These are phyloP conservation scores for Priocnemis perturbator DNA, from an alignment of 2,888 invertebrate genomes.

Conservation along the genomic window DNA sequence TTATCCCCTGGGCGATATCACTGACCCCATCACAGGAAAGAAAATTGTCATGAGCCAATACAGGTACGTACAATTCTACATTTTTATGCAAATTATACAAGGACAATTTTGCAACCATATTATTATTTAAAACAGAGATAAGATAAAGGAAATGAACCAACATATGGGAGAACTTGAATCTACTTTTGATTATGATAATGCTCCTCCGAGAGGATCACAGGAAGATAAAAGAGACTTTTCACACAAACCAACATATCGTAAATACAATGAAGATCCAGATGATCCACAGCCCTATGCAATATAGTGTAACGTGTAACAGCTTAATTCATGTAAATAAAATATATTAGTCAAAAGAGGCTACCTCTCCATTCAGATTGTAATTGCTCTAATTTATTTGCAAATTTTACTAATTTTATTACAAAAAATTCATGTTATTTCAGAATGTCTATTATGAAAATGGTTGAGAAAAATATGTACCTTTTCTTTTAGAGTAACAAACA, in stretches of 20 bases:
- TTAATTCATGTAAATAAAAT: constrained; percentile 8
- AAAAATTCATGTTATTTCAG: constrained; percentile 6
- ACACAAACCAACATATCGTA: constrained; percentile 85
- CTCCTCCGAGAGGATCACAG: constrained; percentile 87
- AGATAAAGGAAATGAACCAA: constrained; percentile 81
- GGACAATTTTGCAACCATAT: constrained; percentile 7
- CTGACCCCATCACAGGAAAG: constrained; percentile 90
- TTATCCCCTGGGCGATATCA: constrained; percentile 88
- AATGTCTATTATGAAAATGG: background rate
- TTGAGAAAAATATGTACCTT: constrained; percentile 4
- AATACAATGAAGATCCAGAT: constrained; percentile 86
- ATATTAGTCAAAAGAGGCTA: background rate
- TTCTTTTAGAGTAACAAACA: background rate
- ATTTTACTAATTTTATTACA: constrained; percentile 9
- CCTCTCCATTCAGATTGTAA: constrained; percentile 13
- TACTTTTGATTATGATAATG: constrained; percentile 85
- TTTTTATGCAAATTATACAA: background rate
- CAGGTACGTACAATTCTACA: constrained; percentile 70
- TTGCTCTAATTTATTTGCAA: constrained; percentile 19
- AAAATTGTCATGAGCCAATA: constrained; percentile 85
- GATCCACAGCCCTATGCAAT: constrained; percentile 84
- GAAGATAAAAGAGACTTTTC: constrained; percentile 90
- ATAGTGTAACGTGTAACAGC: constrained; percentile 57
- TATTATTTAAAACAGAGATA: constrained; percentile 77
- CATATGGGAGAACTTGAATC: constrained; percentile 83